Conservation (phyloP, 2,113 vertebrate genomes). For the Xenus cinereus region DNA sequence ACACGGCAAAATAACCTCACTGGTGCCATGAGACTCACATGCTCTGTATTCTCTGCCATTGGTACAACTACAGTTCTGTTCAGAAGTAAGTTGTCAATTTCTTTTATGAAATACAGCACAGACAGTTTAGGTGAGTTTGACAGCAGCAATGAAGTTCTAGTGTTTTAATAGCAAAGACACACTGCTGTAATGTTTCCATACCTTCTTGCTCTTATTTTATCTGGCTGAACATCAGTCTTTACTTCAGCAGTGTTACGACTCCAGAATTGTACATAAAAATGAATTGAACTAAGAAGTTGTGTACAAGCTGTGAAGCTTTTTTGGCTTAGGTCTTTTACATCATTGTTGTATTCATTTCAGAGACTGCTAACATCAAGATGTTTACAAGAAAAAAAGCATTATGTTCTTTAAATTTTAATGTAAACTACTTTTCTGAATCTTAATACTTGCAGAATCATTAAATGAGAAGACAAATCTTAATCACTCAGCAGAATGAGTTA, state of each 20-base stretch:
- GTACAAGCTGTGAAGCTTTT: background rate
- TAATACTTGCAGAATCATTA: background rate
- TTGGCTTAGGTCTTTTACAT: background rate
- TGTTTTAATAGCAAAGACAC: background rate
- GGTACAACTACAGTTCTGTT: background rate
- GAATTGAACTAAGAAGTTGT: background rate
- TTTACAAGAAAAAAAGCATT: background rate
- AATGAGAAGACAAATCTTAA: background rate
- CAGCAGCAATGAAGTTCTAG: background rate
- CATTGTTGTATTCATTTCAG: background rate
- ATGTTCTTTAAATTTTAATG: background rate
- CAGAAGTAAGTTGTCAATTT: background rate
- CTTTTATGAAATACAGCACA: background rate
- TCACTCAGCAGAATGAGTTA: background rate
- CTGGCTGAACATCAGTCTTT: background rate
- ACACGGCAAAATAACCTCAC: background rate
- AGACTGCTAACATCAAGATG: background rate
- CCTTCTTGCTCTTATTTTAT: background rate
- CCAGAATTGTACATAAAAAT: background rate
- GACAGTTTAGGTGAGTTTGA: background rate
- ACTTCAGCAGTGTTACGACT: background rate
- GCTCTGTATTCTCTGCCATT: background rate
- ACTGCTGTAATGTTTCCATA: background rate
- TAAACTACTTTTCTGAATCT: background rate
- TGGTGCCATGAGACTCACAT: background rate